Evolutionary conservation across 2,113 vertebrate species (phyloP).

Genomic region (Heliornis fulica): DNA sequence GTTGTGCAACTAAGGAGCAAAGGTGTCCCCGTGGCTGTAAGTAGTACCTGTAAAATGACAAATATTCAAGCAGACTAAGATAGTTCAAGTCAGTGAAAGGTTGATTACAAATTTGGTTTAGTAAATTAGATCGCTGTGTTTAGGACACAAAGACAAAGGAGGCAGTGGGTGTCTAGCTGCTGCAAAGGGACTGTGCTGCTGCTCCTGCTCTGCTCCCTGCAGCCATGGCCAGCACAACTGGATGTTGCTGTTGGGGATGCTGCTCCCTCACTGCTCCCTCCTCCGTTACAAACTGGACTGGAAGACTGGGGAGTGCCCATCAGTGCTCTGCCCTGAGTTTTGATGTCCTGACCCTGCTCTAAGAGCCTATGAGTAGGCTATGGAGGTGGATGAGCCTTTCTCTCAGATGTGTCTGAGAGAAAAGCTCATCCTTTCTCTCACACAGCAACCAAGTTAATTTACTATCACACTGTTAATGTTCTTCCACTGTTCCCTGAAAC

Average conservation of each 20-base stretch:
- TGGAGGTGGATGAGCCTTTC: not conserved
- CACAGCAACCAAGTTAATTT: not conserved
- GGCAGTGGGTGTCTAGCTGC: not conserved
- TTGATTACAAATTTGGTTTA: not conserved
- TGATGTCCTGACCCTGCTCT: not conserved
- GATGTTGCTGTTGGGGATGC: not conserved
- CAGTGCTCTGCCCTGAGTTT: not conserved
- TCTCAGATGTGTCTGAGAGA: too few species aligned
- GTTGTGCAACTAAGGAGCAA: not conserved
- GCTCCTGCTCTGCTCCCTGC: fast-evolving
- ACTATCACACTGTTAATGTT: constrained; percentile 9
- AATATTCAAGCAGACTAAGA: not conserved
- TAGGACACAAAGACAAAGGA: not conserved
- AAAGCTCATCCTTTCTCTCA: too few species aligned
- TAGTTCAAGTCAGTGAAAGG: not conserved
- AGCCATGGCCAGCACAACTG: not conserved
- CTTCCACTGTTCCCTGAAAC: constrained; percentile 1
- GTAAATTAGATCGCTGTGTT: not conserved
- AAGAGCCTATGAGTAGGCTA: not conserved
- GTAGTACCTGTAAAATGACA: not conserved
- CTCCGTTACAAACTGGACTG: fast-evolving
- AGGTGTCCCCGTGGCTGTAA: not conserved
- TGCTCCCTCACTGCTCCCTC: not conserved
- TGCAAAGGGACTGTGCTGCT: not conserved
- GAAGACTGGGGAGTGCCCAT: not conserved